phyloP scores from a whole-genome alignment of 2,797 vertebrate species.

The Falco naumanni region DNA sequence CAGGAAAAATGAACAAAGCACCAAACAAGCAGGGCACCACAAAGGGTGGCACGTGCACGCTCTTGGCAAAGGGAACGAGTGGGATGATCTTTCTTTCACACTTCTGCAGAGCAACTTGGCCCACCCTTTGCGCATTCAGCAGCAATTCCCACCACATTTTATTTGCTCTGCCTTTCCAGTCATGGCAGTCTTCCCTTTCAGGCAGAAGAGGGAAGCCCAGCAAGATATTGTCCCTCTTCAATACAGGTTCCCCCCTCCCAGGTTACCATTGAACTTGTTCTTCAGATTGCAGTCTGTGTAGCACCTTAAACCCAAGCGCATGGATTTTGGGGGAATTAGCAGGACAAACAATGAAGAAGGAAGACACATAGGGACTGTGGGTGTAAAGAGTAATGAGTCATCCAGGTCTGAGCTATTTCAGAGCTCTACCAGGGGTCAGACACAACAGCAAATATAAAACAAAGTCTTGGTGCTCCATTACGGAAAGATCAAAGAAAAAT shows the following conservation, averaged over 20 bases:
- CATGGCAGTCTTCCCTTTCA: not conserved
- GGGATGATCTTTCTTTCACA: not conserved
- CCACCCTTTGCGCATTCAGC: not conserved
- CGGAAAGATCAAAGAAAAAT: not conserved
- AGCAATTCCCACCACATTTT: not conserved
- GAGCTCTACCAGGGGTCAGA: not conserved
- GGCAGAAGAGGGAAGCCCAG: not conserved
- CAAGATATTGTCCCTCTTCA: not conserved
- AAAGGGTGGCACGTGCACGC: not conserved
- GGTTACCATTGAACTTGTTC: not conserved
- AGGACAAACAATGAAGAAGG: not conserved
- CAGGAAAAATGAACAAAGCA: not conserved
- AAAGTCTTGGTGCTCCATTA: not conserved
- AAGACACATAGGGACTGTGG: too few species aligned
- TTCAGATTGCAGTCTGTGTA: fast-evolving
- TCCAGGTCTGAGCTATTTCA: not conserved
- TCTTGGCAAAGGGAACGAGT: not conserved
- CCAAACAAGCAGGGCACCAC: not conserved
- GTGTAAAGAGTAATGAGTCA: not conserved
- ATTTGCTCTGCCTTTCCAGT: not conserved
- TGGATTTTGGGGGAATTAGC: not conserved
- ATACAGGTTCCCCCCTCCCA: not conserved
- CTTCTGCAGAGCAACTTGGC: not conserved
- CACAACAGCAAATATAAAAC: not conserved
- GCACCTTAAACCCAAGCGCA: not conserved